A percentile compares a stretch with the other conserved stretches of the same genome.
Evolutionary conservation across 1,140 invertebrate genomes (phyloP).

Genomic region (Anastrepha ludens): DNA sequence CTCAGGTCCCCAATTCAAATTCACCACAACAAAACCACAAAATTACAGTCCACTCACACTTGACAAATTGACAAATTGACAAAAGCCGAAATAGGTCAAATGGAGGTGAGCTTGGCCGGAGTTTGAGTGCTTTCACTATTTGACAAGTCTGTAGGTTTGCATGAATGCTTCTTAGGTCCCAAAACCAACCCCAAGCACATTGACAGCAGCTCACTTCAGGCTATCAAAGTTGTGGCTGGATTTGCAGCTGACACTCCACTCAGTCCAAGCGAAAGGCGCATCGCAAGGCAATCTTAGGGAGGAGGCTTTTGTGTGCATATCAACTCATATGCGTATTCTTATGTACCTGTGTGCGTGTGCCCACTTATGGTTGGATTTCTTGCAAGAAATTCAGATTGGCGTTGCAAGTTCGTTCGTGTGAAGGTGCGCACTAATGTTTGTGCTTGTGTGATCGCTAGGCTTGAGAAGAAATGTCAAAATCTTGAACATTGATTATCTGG

Average conservation of each 20-base stretch:
- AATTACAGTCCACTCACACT: slow-evolving; percentile 52
- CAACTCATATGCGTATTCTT: no score
- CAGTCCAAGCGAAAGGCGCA: not conserved
- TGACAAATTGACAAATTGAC: slow-evolving; percentile 52
- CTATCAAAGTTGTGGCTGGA: not conserved
- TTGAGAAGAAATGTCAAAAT: slow-evolving; percentile 60
- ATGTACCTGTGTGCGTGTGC: not conserved
- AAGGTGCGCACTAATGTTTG: not conserved
- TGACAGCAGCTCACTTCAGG: slow-evolving; percentile 6
- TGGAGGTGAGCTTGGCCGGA: slow-evolving; percentile 4
- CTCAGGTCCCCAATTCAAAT: slow-evolving; percentile 39
- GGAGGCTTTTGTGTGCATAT: not conserved
- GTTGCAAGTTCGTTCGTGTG: not conserved
- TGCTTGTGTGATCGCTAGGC: not conserved
- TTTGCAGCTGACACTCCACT: slow-evolving; percentile 13
- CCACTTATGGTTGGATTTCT: not conserved
- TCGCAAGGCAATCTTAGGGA: no score
- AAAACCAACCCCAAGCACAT: not conserved
- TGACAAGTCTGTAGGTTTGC: not conserved
- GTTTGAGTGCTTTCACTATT: slow-evolving; percentile 15
- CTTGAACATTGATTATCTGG: slow-evolving; percentile 74
- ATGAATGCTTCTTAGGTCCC: not conserved
- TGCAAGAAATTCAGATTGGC: slow-evolving; percentile 4
- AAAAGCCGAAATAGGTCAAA: slow-evolving; percentile 11
- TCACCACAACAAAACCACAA: slow-evolving; percentile 55